phyloP scores from a whole-genome alignment of 2,888 invertebrate genomes.

The Peribatodes rhomboidaria region DNA sequence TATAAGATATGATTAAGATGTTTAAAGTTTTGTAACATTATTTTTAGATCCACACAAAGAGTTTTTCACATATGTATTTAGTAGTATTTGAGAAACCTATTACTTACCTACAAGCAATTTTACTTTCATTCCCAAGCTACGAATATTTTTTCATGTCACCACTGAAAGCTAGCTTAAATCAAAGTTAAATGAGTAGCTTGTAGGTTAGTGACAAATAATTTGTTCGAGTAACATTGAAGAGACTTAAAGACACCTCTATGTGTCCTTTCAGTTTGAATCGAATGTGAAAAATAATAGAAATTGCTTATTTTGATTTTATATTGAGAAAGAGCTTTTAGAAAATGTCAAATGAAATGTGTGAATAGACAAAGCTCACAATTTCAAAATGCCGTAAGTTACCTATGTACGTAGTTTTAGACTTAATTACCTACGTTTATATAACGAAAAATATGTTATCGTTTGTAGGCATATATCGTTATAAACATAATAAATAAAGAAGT shows the following conservation, averaged over 20 bases:
- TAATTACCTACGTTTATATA: too few relatives aligned
- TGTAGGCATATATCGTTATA: too few relatives aligned
- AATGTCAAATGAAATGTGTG: conserved; percentile 21
- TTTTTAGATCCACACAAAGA: not conserved
- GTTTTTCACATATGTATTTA: not conserved
- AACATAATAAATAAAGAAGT: too few relatives aligned
- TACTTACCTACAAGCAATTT: conserved; percentile 4
- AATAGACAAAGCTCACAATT: conserved; percentile 35
- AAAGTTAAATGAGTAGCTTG: conserved; percentile 48
- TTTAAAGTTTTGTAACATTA: not conserved
- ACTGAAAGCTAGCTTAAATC: conserved; percentile 27
- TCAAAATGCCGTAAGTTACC: too few relatives aligned
- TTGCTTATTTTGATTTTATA: conserved; percentile 25
- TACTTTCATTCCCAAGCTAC: conserved; percentile 10
- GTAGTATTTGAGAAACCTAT: conserved; percentile 1
- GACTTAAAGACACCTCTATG: conserved; percentile 48
- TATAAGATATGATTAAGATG: not conserved
- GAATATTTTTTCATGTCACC: conserved; percentile 21
- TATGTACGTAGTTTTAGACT: too few relatives aligned
- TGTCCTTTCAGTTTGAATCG: conserved; percentile 34
- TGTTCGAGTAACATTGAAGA: conserved; percentile 50
- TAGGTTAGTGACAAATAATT: conserved; percentile 38
- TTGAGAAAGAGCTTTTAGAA: conserved; percentile 12
- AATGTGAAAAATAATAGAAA: conserved; percentile 32
- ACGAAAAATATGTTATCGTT: too few relatives aligned